A percentile compares a stretch with the other conserved stretches of the same genome.
phyloP scores from a whole-genome alignment of 2,797 vertebrate genomes.

The Amniataba percoides region DNA sequence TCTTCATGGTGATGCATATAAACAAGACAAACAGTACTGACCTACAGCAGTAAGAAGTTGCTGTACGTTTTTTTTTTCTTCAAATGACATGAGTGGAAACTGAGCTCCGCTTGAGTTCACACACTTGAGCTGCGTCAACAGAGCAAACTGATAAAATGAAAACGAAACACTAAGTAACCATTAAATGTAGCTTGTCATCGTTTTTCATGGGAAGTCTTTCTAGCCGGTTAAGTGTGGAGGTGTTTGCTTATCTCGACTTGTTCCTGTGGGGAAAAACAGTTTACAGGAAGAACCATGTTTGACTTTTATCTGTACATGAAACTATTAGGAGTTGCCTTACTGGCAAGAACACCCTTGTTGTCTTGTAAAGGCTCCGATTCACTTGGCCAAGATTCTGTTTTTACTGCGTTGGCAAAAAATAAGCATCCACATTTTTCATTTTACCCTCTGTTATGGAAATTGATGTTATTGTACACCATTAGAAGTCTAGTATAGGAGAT shows the following conservation, averaged over 20 bases:
- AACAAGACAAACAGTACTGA: neutral
- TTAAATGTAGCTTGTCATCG: constrained; percentile 39
- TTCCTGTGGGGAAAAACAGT: constrained; percentile 26
- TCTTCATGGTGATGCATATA: neutral
- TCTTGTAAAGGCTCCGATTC: neutral
- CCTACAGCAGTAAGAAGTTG: neutral
- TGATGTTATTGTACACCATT: neutral
- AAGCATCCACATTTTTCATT: neutral
- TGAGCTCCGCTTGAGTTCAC: constrained; percentile 24
- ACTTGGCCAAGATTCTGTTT: neutral
- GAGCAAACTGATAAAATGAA: constrained; percentile 38
- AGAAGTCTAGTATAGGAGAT: neutral
- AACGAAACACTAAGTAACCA: constrained; percentile 21
- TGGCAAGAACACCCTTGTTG: constrained; percentile 13
- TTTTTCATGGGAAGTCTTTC: constrained; percentile 55
- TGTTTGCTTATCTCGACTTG: constrained; percentile 34
- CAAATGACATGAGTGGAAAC: constrained; percentile 23
- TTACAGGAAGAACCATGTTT: constrained; percentile 34
- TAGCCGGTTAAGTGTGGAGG: constrained; percentile 10
- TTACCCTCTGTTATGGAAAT: neutral
- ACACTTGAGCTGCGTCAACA: constrained; percentile 33
- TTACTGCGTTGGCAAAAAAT: neutral
- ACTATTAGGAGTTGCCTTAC: neutral
- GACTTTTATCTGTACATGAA: constrained; percentile 27
- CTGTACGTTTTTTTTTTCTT: neutral